phyloP scores from a whole-genome alignment of 2,797 vertebrate species.

The Todus mexicanus region DNA sequence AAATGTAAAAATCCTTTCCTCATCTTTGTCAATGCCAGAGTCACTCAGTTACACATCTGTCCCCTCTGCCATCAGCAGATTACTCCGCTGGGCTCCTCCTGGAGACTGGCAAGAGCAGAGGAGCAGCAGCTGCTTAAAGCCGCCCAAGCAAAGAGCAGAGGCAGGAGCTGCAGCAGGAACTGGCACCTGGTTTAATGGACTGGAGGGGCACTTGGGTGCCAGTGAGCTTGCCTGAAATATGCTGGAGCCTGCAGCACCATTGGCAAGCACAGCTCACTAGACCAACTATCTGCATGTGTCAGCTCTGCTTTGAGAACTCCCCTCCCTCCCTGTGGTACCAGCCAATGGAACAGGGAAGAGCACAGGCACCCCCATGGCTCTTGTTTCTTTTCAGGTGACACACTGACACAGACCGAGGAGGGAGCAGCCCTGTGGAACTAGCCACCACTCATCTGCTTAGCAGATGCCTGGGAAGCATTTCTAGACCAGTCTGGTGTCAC shows the following conservation, averaged over 20 bases:
- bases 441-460: background rate
- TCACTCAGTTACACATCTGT: background rate
- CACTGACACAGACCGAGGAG: background rate
- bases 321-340: background rate
- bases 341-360: background rate
- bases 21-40: background rate
- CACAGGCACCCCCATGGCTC: background rate
- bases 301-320: background rate
- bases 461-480: background rate
- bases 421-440: background rate
- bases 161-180: background rate
- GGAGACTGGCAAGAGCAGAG: background rate
- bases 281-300: background rate
- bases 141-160: background rate
- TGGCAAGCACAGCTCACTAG: background rate
- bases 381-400: background rate
- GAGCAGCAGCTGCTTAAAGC: background rate
- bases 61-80: background rate
- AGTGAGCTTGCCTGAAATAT: background rate
- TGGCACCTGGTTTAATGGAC: background rate
- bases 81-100: background rate
- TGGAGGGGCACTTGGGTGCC: background rate
- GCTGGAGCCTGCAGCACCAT: background rate
- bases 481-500: background rate
- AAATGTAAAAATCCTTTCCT: background rate